Conservation (phyloP, 2,797 vertebrate genomes). For the Fundulus diaphanus region DNA sequence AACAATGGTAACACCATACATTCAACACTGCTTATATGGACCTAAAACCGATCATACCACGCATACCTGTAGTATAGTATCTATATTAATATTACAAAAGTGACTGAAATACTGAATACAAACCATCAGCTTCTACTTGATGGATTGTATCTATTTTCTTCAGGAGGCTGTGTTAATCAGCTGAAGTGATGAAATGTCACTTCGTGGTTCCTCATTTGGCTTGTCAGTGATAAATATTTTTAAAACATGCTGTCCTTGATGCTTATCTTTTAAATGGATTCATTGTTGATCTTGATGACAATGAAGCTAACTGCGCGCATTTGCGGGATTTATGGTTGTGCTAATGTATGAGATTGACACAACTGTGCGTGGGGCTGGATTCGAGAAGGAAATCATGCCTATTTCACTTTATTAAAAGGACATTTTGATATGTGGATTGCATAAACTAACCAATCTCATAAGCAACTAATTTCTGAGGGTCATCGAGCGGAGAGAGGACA, state of each 20-base stretch:
- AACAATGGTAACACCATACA: slow-evolving; percentile 35
- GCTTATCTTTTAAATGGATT: slow-evolving; percentile 4
- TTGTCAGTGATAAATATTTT: slow-evolving; percentile 3
- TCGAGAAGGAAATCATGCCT: neutral
- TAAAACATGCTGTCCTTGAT: slow-evolving; percentile 16
- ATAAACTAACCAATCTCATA: slow-evolving; percentile 5
- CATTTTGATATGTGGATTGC: neutral
- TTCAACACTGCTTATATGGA: slow-evolving; percentile 42
- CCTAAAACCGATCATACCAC: slow-evolving; percentile 29
- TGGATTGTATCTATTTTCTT: slow-evolving; percentile 30
- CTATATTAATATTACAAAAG: slow-evolving; percentile 25
- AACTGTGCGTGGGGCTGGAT: neutral
- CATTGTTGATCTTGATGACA: slow-evolving; percentile 6
- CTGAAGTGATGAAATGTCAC: slow-evolving; percentile 28
- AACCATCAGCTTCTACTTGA: slow-evolving; percentile 24
- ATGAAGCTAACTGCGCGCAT: slow-evolving; percentile 12
- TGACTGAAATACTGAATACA: slow-evolving; percentile 6
- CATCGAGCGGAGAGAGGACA: slow-evolving; percentile 25
- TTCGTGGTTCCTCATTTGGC: slow-evolving; percentile 22
- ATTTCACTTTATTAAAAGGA: neutral
- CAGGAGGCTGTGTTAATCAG: slow-evolving; percentile 19
- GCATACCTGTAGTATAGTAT: slow-evolving; percentile 11
- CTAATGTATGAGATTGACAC: neutral
- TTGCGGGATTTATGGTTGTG: neutral
- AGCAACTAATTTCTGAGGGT: slow-evolving; percentile 27